Evolutionary conservation across 2,797 vertebrate genomes (phyloP).

Genomic region (Rhinogobio ventralis): DNA sequence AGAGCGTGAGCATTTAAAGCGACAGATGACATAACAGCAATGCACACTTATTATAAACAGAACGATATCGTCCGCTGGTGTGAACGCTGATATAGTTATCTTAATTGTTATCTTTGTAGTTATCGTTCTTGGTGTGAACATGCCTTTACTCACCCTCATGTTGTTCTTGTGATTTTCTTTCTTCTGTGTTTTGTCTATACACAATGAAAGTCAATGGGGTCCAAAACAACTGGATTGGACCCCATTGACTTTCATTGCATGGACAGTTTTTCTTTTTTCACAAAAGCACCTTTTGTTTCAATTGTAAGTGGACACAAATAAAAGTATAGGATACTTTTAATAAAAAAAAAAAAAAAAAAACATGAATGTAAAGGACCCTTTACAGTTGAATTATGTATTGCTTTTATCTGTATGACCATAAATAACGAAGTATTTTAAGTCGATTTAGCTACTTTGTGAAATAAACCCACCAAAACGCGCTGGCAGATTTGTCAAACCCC

Average conservation of each 20-base stretch:
- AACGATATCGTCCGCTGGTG: background rate
- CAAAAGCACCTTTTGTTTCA: too few relatives aligned
- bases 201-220: background rate
- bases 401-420: background rate
- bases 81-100: background rate
- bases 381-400: background rate
- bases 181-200: background rate
- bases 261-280: background rate
- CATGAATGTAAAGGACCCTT: background rate
- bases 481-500: too few relatives aligned
- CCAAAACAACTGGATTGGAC: background rate
- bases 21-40: background rate
- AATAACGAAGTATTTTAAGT: background rate
- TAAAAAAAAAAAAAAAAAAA: too few relatives aligned
- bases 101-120: too few relatives aligned
- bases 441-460: background rate
- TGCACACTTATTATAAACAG: background rate
- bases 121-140: background rate
- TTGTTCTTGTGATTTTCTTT: background rate
- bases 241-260: background rate
- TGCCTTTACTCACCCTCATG: background rate
- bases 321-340: too few relatives aligned
- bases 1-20: background rate
- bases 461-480: background rate
- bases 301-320: too few relatives aligned